Conservation (phyloP, 2,113 vertebrate genomes). For the Podarcis muralis region DNA sequence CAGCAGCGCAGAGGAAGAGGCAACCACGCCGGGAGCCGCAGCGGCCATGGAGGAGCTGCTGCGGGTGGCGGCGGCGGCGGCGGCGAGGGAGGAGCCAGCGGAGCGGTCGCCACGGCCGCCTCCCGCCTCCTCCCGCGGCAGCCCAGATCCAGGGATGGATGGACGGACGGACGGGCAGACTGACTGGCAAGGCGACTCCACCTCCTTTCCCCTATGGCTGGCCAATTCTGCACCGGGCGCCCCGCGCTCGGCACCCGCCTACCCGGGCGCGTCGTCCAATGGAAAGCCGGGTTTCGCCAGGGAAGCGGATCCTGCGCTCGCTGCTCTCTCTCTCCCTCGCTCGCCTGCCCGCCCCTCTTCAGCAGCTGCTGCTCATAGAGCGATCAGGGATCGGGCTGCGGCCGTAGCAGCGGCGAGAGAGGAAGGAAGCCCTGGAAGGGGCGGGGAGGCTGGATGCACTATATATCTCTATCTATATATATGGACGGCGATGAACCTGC, state of each 20-base stretch:
- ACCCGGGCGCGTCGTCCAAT: background rate
- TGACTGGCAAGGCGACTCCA: background rate
- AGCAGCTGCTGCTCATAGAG: background rate
- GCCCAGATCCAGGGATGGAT: background rate
- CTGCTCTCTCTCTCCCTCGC: background rate
- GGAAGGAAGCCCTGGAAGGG: background rate
- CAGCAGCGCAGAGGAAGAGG: background rate
- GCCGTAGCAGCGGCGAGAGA: background rate
- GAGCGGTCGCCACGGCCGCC: background rate
- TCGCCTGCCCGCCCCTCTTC: background rate
- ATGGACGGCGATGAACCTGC: too few relatives aligned
- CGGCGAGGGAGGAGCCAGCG: background rate
- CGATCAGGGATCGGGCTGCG: too few relatives aligned
- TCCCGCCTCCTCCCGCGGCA: background rate
- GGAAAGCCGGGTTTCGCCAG: background rate
- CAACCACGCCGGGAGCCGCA: slow-evolving; percentile 4
- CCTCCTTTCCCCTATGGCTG: background rate
- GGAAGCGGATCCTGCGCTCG: background rate
- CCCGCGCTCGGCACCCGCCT: background rate
- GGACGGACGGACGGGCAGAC: background rate
- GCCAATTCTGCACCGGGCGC: background rate
- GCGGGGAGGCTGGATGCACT: background rate
- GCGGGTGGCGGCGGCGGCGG: background rate
- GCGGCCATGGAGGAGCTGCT: slow-evolving; percentile 16
- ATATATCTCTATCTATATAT: too few relatives aligned